Percentiles rank a stretch among this genome's conserved stretches.
phyloP scores from a whole-genome alignment of 2,797 vertebrate species.

The Notamacropus eugenii region DNA sequence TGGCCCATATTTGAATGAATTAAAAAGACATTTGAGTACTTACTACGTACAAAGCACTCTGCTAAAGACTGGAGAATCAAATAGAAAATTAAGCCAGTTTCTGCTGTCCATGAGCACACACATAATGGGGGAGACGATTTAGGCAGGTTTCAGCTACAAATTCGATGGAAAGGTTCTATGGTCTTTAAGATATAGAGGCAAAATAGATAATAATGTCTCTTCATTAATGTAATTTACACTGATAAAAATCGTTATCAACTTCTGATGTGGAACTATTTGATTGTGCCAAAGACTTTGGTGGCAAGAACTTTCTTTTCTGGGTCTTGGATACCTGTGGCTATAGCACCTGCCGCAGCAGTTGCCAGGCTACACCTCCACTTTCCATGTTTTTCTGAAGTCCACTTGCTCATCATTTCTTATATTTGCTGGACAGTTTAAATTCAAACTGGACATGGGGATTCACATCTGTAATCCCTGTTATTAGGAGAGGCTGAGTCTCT shows the following conservation, averaged over 20 bases:
- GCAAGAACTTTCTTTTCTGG: neutral
- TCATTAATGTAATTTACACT: neutral
- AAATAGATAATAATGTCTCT: neutral
- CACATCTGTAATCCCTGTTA: too few relatives aligned
- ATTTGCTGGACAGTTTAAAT: too few relatives aligned
- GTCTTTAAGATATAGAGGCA: neutral
- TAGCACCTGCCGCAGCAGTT: neutral
- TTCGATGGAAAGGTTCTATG: neutral
- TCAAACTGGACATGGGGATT: too few relatives aligned
- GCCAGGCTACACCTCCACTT: neutral
- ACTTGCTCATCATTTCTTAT: too few relatives aligned
- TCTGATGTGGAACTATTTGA: neutral
- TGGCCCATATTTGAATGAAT: neutral
- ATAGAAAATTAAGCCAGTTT: neutral
- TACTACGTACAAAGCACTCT: neutral
- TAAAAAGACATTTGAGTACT: neutral
- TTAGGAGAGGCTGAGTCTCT: too few relatives aligned
- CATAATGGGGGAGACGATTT: neutral
- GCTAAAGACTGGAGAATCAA: neutral
- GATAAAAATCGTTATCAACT: neutral
- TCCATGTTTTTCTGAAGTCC: too few relatives aligned
- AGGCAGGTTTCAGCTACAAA: neutral
- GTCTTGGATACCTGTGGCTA: neutral
- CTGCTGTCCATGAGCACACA: neutral
- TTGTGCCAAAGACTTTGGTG: neutral